phyloP scores from a whole-genome alignment of 2,888 invertebrate genomes.

The Mimas tiliae region DNA sequence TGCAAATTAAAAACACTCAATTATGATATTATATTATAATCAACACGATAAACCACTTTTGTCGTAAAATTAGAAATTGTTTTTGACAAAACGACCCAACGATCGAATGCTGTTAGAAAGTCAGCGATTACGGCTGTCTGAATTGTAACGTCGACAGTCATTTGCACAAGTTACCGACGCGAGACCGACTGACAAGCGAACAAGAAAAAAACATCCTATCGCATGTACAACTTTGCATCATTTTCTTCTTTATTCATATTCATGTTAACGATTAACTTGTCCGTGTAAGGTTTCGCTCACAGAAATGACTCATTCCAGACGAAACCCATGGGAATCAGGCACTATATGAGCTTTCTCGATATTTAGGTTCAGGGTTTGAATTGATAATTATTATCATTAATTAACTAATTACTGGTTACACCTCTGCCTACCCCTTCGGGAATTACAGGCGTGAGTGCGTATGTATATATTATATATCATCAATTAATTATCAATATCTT shows the following conservation, averaged over 20 bases:
- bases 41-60: neutral
- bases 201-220: neutral
- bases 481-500: no score
- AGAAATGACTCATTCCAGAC: no score
- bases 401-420: no score
- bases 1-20: neutral
- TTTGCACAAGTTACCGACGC: slow-evolving; percentile 7
- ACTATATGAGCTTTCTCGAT: no score
- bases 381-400: no score
- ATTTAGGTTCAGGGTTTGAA: no score
- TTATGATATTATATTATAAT: neutral
- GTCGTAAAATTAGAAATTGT: neutral
- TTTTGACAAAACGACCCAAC: slow-evolving; percentile 1
- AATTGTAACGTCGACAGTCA: neutral
- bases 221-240: neutral
- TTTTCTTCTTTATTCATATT: neutral
- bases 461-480: no score
- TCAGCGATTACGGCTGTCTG: neutral
- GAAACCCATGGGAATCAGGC: no score
- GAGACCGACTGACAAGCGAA: slow-evolving; percentile 6
- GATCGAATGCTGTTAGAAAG: neutral
- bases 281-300: no score
- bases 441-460: no score
- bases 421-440: no score
- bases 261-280: no score